Percentiles rank a stretch among this genome's conserved stretches.
Conservation (phyloP, 2,888 invertebrate species). For the Drosophila falleni region DNA sequence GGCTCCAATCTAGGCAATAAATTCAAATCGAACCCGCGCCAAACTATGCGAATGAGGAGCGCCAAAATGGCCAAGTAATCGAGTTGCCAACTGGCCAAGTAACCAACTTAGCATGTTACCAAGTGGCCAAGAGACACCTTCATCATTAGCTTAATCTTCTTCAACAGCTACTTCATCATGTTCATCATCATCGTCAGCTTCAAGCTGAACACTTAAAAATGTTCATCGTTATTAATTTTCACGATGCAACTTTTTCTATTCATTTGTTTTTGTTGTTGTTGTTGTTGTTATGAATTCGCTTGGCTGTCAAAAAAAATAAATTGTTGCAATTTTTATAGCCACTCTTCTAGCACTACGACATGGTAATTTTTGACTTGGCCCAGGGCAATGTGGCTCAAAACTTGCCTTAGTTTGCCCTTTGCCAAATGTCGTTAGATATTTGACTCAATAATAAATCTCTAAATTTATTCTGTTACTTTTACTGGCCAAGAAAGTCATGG, state of each 20-base stretch:
- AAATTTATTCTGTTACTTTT: not conserved
- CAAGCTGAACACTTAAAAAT: constrained; percentile 19
- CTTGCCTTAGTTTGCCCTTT: constrained; percentile 24
- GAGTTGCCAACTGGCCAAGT: constrained; percentile 21
- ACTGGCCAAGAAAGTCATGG: not conserved
- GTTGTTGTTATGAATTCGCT: constrained; percentile 38
- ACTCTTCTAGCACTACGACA: constrained; percentile 45
- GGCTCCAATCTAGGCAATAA: constrained; percentile 42
- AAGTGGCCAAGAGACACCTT: constrained; percentile 22
- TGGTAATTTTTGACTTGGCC: constrained; percentile 39
- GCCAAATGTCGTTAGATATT: constrained; percentile 25
- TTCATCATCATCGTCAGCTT: constrained; percentile 5
- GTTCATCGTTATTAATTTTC: constrained; percentile 52
- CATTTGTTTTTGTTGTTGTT: not conserved
- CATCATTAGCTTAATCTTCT: not conserved
- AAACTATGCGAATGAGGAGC: constrained; percentile 69
- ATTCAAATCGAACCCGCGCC: constrained; percentile 62
- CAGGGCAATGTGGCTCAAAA: not conserved
- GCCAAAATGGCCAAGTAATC: constrained; percentile 43
- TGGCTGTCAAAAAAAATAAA: constrained; percentile 77
- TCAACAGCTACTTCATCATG: not conserved
- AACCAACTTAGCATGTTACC: constrained; percentile 25
- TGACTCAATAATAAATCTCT: not conserved
- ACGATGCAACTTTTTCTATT: constrained; percentile 21
- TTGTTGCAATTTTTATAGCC: constrained; percentile 70